A percentile compares a stretch with the other conserved stretches of the same genome.
Conservation (phyloP, 1,140 invertebrate genomes). For the Elysia chlorotica region DNA sequence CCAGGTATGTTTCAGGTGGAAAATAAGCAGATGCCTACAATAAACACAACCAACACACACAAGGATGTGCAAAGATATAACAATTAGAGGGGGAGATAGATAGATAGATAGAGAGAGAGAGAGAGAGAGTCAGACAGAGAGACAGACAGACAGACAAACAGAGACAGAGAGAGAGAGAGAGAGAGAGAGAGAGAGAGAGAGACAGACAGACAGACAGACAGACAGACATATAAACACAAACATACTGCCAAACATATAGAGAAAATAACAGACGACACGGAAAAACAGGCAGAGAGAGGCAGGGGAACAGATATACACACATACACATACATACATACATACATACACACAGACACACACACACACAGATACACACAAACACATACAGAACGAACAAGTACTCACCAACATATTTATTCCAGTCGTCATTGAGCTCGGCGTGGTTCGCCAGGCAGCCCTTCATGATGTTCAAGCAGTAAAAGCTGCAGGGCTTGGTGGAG, state of each 20-base stretch:
- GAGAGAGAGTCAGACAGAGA: not conserved
- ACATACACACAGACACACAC: not conserved
- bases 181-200: not conserved
- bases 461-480: conserved; percentile 88
- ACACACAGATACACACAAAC: not conserved
- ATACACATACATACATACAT: not conserved
- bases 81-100: not conserved
- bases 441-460: conserved; percentile 86
- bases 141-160: conserved; percentile 9
- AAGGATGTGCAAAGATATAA: not conserved
- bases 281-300: not conserved
- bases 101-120: no score
- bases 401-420: conserved; percentile 91
- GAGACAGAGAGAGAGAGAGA: conserved; percentile 4
- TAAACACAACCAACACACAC: no score
- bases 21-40: no score
- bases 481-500: conserved; percentile 78
- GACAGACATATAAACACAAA: not conserved
- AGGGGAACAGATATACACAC: not conserved
- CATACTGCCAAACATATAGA: not conserved
- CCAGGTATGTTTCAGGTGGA: no score
- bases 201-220: not conserved
- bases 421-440: conserved; percentile 80
- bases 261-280: not conserved
- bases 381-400: not conserved